A percentile compares a stretch with the other conserved stretches of the same genome.
Evolutionary conservation across 2,797 vertebrate species (phyloP).

Genomic region (Crocidura indochinensis): DNA sequence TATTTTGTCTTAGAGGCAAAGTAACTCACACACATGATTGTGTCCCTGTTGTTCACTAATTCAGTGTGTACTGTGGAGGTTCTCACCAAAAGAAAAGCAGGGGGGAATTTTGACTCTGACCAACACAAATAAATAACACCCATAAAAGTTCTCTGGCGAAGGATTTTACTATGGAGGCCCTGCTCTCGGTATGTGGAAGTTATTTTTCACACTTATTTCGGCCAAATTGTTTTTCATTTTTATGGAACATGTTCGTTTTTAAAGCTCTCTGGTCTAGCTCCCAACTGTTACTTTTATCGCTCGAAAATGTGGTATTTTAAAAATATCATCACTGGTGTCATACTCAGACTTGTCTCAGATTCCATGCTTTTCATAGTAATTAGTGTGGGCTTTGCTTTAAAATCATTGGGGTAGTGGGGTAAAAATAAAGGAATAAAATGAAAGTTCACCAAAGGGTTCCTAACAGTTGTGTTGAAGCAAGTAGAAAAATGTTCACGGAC

Average conservation of each 20-base stretch:
- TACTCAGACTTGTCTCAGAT: constrained; percentile 74
- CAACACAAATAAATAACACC: constrained; percentile 20
- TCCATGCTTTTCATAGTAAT: constrained; percentile 80
- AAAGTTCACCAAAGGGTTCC: constrained; percentile 56
- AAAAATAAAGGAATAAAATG: constrained; percentile 69
- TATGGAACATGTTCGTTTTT: constrained; percentile 85
- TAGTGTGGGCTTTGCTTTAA: constrained; percentile 54
- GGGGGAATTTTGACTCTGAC: constrained; percentile 59
- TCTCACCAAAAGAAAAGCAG: constrained; percentile 74
- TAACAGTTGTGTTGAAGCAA: constrained; percentile 37
- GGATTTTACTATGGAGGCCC: constrained; percentile 78
- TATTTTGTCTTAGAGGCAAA: constrained; percentile 64
- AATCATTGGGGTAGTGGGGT: constrained; percentile 54
- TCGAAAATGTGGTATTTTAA: constrained; percentile 85
- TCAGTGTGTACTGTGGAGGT: constrained; percentile 49
- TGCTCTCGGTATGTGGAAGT: constrained; percentile 78
- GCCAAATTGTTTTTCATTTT: constrained; percentile 85
- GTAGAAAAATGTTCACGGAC: background rate
- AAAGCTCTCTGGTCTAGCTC: constrained; percentile 79
- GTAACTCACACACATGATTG: constrained; percentile 72
- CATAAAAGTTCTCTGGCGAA: constrained; percentile 61
- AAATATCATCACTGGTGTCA: constrained; percentile 81
- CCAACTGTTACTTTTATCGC: constrained; percentile 87
- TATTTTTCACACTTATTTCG: constrained; percentile 83
- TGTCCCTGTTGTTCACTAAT: constrained; percentile 65